A percentile compares a stretch with the other conserved stretches of the same genome.
These are phyloP conservation scores for Gymnoscopelus braueri DNA, from an alignment of 2,797 vertebrate genomes.

Conservation along the genomic window DNA sequence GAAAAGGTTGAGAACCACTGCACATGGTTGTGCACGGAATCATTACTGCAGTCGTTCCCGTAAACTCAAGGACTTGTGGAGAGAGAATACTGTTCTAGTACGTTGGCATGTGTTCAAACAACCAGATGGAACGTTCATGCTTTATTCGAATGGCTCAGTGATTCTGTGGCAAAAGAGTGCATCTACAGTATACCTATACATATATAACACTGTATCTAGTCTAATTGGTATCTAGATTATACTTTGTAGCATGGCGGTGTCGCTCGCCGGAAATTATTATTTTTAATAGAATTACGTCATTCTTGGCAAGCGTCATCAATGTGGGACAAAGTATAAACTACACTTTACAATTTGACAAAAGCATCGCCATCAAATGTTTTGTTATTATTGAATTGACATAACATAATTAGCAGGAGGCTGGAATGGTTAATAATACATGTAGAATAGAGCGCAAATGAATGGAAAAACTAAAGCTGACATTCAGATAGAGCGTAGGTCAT, in stretches of 20 bases:
- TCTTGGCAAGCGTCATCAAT: too few relatives aligned
- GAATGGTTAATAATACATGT: conserved; percentile 27
- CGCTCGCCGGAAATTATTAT: too few relatives aligned
- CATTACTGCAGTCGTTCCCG: conserved; percentile 2
- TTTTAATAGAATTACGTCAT: too few relatives aligned
- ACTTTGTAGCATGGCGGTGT: too few relatives aligned
- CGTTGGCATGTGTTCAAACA: conserved; percentile 28
- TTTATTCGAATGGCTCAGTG: conserved; percentile 56
- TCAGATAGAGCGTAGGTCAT: not conserved
- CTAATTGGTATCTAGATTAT: too few relatives aligned
- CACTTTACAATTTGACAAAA: too few relatives aligned
- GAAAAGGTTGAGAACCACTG: too few relatives aligned
- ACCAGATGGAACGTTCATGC: conserved; percentile 33
- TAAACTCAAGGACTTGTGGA: conserved; percentile 22
- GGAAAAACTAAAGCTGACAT: conserved; percentile 1
- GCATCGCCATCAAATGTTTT: not conserved
- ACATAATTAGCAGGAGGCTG: conserved; percentile 31
- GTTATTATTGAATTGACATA: conserved; percentile 21
- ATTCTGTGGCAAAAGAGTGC: conserved; percentile 13
- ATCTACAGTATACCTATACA: not conserved
- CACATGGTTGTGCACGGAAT: too few relatives aligned
- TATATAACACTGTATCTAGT: too few relatives aligned
- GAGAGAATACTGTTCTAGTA: conserved; percentile 30
- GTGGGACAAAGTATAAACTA: too few relatives aligned
- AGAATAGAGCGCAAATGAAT: conserved; percentile 9